Evolutionary conservation across 1,140 invertebrate species (phyloP), one percentile per base, ranked within the genome.

Genomic region (Lordiphosa collinella): DNA sequence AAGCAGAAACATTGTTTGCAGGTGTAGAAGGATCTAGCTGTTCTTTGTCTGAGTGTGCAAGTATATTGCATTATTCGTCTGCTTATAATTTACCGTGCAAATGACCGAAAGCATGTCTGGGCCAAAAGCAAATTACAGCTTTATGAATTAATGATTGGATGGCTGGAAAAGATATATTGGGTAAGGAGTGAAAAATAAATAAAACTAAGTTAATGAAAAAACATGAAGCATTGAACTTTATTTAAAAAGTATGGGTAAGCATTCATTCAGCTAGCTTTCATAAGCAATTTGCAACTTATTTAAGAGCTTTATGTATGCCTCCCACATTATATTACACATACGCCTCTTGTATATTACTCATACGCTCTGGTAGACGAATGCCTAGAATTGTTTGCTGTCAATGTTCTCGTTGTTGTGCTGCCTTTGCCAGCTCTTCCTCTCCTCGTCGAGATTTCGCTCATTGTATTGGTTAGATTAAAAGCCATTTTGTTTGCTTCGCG

Each of bases 91-190:
- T 73, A 49, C 34, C 63, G 58, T 46, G 63, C 48, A 72, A 79
- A 79, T 79, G 68, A 79, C 54, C 74, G 56, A 73, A 64, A 68
- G 63, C 31, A 54, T 56, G 49, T 61, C 47, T 36, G 52, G 54
- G 53, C 50, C 55, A 68, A 79, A 72, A 64, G 51, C 52, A 78
- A 79, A 79, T 78, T 68, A 78, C 49, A 54, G 52, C 55, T 54
- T 73, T 56, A 51, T 79, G 65, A 79, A 79, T 79, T 69, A 78
- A 68, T 73, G 60, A 79, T 57, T 68, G 11, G 22, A n/a, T n/a
- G n/a, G n/a, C n/a, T n/a, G n/a, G n/a, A n/a, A n/a, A n/a, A n/a
- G n/a, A n/a, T n/a, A n/a, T n/a, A n/a, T n/a, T n/a, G n/a, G n/a
- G n/a, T n/a, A n/a, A n/a, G n/a, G n/a, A n/a, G n/a, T n/a, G n/a